Base-by-base conservation (phyloP, 1,140 invertebrate genomes). In the Anagrus nilaparvatae region DNA sequence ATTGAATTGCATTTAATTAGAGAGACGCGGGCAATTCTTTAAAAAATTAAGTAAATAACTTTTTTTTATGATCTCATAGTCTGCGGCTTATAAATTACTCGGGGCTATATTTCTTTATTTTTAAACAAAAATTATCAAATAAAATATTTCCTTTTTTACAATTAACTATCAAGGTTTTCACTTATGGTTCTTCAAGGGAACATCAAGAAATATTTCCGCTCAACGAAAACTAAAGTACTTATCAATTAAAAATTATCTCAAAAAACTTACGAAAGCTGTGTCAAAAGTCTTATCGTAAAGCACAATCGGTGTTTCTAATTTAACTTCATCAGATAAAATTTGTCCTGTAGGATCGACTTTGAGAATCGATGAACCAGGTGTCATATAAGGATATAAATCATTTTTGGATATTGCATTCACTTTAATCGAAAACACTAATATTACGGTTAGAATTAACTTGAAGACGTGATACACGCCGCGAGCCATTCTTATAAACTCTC, bases 231-330 rank as follows among this genome's bases (percentile, higher is more conserved):
- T n/a, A n/a, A n/a, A n/a, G n/a, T n/a, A n/a, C n/a, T n/a, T n/a
- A n/a, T 6, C 7, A 10, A 34, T 20, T 16, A 20, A 14, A 24
- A 36, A 39, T 32, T 46, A 41, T 27, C 23, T 38, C 35, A 31
- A 42, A 36, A 34, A 58, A 84, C 84, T 87, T 67, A 89, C 84
- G 65, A 74, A 87, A 55, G 87, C 69, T 21, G 71, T 71, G 29
- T 75, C 72, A 62, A 84, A 87, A 33, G 65, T 62, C 31, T 78
- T 76, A 50, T 79, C 78, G 61, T 78, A 87, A 60, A 86, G 84
- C 5, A 70, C 63, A 37, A 88, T 74, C 0, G 84, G 81, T 3
- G 72, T 73, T 43, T 69, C 63, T 18, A 83, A 65, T 43, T 53
- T 47, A 2, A 65, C 49, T 43, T 68, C 55, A 18, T 53, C 49